phyloP scores from a whole-genome alignment of 2,888 invertebrate genomes.

The Ariolimax columbianus region DNA sequence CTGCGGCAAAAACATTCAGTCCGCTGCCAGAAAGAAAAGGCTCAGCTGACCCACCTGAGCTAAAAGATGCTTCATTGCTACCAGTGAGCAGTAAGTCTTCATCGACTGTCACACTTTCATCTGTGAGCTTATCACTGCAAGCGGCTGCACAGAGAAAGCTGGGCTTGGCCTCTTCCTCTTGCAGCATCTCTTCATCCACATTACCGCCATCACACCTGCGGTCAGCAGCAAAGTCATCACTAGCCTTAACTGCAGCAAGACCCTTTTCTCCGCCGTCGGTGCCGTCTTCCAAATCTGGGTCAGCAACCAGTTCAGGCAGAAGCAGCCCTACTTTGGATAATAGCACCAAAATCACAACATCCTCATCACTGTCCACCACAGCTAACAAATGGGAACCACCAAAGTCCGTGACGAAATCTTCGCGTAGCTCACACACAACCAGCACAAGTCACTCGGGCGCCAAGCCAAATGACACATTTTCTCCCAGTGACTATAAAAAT shows the following conservation, averaged over 20 bases:
- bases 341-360: constrained; percentile 2
- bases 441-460: background rate
- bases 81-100: constrained; percentile 14
- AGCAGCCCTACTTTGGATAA: constrained; percentile 31
- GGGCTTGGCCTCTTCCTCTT: background rate
- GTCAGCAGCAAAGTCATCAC: constrained; percentile 28
- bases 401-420: constrained; percentile 18
- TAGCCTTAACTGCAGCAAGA: constrained; percentile 45
- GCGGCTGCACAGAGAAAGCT: constrained; percentile 49
- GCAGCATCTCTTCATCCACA: background rate
- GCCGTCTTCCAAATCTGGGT: constrained; percentile 37
- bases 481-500: constrained; percentile 13
- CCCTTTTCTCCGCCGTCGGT: constrained; percentile 45
- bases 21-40: constrained; percentile 14
- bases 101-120: constrained; percentile 36
- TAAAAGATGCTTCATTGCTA: background rate
- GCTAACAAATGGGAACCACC: constrained; percentile 39
- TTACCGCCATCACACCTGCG: background rate
- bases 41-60: background rate
- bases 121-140: constrained; percentile 41
- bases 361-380: background rate
- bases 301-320: constrained; percentile 37
- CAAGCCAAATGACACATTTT: constrained; percentile 2
- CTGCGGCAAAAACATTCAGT: constrained; percentile 2
- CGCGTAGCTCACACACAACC: constrained; percentile 8